phyloP scores from a whole-genome alignment of 2,888 invertebrate genomes.

The Catocala sponsa region DNA sequence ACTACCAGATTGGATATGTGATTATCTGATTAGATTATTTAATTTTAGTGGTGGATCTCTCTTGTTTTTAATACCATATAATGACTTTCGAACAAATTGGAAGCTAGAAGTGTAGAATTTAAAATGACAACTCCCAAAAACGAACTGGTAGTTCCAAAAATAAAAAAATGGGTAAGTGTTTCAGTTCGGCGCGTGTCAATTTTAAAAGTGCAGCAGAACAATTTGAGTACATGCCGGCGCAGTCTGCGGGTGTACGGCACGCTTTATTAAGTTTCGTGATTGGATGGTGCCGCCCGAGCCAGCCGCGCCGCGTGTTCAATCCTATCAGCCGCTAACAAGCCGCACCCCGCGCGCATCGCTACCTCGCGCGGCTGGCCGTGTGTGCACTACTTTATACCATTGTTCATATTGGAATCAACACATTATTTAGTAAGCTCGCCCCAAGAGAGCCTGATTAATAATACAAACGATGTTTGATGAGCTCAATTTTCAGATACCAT shows the following conservation, averaged over 20 bases:
- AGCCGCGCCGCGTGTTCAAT: slow-evolving; percentile 11
- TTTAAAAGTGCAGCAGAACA: slow-evolving; percentile 4
- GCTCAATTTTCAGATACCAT: too few species aligned
- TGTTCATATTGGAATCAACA: background rate
- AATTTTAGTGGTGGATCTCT: too few species aligned
- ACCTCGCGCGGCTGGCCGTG: too few species aligned
- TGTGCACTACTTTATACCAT: background rate
- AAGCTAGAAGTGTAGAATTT: too few species aligned
- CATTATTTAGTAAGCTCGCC: background rate
- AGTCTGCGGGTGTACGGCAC: slow-evolving; percentile 21
- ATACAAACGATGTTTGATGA: too few species aligned
- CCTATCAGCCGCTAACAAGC: slow-evolving; percentile 31
- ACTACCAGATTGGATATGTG: too few species aligned
- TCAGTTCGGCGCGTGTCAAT: background rate
- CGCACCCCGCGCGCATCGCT: background rate
- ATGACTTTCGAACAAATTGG: too few species aligned
- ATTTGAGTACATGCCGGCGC: background rate
- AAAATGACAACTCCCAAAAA: too few species aligned
- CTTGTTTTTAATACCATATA: too few species aligned
- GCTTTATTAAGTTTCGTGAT: slow-evolving; percentile 26
- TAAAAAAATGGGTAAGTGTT: background rate
- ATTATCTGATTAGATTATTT: too few species aligned
- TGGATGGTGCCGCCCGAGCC: slow-evolving; percentile 12
- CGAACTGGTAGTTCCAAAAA: background rate
- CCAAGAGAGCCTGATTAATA: too few species aligned